Percentiles rank a stretch among this genome's conserved stretches.
Conservation (phyloP, 2,113 vertebrate genomes). For the Neogale vison region DNA sequence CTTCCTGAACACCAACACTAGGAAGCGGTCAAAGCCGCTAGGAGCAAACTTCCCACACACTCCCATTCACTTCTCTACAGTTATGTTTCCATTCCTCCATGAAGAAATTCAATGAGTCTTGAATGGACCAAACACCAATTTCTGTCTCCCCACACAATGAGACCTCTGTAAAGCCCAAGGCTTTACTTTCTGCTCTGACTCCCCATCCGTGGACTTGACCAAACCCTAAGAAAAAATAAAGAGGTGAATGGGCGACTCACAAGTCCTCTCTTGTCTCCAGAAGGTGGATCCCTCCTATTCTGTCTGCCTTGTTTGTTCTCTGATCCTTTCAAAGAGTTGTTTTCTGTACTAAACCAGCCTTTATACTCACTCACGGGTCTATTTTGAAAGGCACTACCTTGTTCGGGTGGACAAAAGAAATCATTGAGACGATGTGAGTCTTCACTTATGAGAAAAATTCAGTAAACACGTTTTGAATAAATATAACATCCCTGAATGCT, state of each 20-base stretch:
- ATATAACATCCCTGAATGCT: neutral
- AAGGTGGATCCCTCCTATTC: neutral
- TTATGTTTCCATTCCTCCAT: neutral
- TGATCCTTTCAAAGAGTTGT: neutral
- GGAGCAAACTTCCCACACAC: rapidly evolving
- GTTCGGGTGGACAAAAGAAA: neutral
- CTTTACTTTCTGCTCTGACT: neutral
- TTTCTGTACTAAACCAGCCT: neutral
- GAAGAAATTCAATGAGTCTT: neutral
- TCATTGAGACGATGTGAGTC: neutral
- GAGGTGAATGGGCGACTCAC: neutral
- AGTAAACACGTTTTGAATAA: neutral
- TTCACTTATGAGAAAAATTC: neutral
- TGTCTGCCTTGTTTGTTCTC: no score
- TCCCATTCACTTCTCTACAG: neutral
- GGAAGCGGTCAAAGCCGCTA: neutral
- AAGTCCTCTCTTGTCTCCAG: neutral
- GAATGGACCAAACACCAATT: neutral
- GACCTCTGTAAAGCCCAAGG: neutral
- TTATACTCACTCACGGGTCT: neutral
- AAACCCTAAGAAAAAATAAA: neutral
- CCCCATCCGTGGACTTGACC: neutral
- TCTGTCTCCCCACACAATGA: neutral
- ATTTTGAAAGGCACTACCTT: neutral
- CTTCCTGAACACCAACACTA: neutral